Percentiles rank a stretch among this genome's conserved stretches.
These are phyloP conservation scores for Mustela lutreola DNA, from an alignment of 2,113 vertebrate genomes.

Conservation along the genomic window DNA sequence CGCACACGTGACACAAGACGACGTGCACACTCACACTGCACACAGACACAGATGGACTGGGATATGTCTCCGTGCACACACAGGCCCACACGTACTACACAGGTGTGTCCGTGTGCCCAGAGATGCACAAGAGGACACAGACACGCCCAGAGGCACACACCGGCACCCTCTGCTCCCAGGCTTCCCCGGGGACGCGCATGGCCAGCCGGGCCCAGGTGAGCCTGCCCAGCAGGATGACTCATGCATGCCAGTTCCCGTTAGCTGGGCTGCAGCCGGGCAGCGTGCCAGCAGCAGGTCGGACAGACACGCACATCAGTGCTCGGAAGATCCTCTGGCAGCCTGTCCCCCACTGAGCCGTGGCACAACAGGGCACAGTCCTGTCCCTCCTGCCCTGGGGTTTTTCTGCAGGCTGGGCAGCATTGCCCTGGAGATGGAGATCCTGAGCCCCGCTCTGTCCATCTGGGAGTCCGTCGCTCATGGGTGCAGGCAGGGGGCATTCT, in stretches of 20 bases:
- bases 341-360: rapidly evolving
- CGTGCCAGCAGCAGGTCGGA: conserved; percentile 48
- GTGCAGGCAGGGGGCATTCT: background rate
- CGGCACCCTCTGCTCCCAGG: rapidly evolving
- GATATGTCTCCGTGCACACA: background rate
- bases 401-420: background rate
- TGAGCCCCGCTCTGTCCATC: background rate
- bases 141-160: rapidly evolving
- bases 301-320: background rate
- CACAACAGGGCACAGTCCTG: background rate
- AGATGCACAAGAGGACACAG: background rate
- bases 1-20: rapidly evolving
- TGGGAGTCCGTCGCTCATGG: background rate
- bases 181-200: rapidly evolving
- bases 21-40: background rate
- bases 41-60: background rate
- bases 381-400: background rate
- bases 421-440: background rate
- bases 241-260: conserved; percentile 46
- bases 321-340: conserved; percentile 55
- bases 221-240: background rate
- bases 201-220: background rate
- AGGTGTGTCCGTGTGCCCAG: rapidly evolving
- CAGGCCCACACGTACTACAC: background rate
- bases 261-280: conserved; percentile 51